Percentiles rank a stretch among this genome's conserved stretches.
These are phyloP conservation scores for Gephyroberyx darwinii DNA, from an alignment of 2,797 vertebrate species.

Conservation along the genomic window DNA sequence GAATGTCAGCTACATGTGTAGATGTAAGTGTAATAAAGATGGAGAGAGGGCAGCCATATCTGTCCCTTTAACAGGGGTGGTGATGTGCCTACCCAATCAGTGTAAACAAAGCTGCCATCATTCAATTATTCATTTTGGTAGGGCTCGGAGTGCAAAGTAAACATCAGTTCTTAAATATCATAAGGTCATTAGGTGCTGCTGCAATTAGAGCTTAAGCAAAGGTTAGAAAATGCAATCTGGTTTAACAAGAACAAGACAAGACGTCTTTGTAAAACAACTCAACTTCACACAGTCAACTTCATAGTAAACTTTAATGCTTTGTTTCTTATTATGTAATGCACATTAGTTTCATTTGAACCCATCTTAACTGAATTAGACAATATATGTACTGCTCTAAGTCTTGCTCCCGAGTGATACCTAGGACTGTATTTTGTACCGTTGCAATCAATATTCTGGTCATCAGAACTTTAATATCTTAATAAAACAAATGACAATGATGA, in stretches of 20 bases:
- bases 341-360: not conserved
- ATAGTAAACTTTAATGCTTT: not conserved
- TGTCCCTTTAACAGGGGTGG: slow-evolving; percentile 4
- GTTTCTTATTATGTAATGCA: not conserved
- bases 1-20: not conserved
- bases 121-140: slow-evolving; percentile 57
- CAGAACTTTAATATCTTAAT: not conserved
- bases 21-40: slow-evolving; percentile 9
- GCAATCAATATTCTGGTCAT: slow-evolving; percentile 1
- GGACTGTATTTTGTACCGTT: too few relatives aligned
- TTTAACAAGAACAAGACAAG: not conserved
- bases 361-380: not conserved
- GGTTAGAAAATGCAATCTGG: not conserved
- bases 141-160: slow-evolving; percentile 26
- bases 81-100: slow-evolving; percentile 57
- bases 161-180: slow-evolving; percentile 8
- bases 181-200: not conserved
- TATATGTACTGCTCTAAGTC: not conserved
- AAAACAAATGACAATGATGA: slow-evolving; percentile 17
- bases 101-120: slow-evolving; percentile 45
- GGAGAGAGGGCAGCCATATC: not conserved
- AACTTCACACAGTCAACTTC: not conserved
- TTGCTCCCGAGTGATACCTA: not conserved
- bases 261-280: not conserved
- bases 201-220: slow-evolving; percentile 11